Conservation (phyloP, 2,888 invertebrate species). For the Synergus laeviventris region DNA sequence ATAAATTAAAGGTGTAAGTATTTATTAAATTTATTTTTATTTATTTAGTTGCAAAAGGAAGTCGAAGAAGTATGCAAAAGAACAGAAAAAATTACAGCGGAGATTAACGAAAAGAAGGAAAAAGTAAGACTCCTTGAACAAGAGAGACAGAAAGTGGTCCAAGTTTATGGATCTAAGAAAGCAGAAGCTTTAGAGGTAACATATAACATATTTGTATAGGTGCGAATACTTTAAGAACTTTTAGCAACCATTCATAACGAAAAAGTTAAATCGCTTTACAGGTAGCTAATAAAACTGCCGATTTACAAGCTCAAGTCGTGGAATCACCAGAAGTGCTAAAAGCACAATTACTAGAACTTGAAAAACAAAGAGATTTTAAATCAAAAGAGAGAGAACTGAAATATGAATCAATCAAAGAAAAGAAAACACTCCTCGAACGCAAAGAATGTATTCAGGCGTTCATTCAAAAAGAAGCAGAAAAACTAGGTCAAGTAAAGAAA, state of each 20-base stretch:
- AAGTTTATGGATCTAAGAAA: slow-evolving; percentile 48
- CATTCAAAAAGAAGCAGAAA: slow-evolving; percentile 52
- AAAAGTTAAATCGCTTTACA: slow-evolving; percentile 27
- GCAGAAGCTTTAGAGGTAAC: slow-evolving; percentile 54
- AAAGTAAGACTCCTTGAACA: slow-evolving; percentile 45
- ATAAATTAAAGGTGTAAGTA: neutral
- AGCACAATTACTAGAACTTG: slow-evolving; percentile 53
- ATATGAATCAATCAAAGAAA: slow-evolving; percentile 56
- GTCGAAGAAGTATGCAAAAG: slow-evolving; percentile 48
- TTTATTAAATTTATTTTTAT: slow-evolving; percentile 17
- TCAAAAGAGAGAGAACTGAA: slow-evolving; percentile 54
- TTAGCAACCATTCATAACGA: too few species aligned
- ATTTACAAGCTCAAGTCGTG: slow-evolving; percentile 60
- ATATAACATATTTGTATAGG: neutral
- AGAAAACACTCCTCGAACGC: slow-evolving; percentile 57
- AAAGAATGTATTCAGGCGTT: slow-evolving; percentile 50
- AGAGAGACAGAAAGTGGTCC: slow-evolving; percentile 46
- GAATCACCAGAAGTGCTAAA: slow-evolving; percentile 59
- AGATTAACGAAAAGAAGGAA: slow-evolving; percentile 37
- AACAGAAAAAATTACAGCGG: slow-evolving; percentile 42
- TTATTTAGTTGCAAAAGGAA: slow-evolving; percentile 52
- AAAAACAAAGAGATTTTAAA: slow-evolving; percentile 52
- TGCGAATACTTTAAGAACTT: too few species aligned
- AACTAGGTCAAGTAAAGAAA: slow-evolving; percentile 52
- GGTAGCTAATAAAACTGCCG: slow-evolving; percentile 53